These are phyloP conservation scores for Sesamia nonagrioides DNA, from an alignment of 1,140 invertebrate genomes.

Conservation along the genomic window DNA sequence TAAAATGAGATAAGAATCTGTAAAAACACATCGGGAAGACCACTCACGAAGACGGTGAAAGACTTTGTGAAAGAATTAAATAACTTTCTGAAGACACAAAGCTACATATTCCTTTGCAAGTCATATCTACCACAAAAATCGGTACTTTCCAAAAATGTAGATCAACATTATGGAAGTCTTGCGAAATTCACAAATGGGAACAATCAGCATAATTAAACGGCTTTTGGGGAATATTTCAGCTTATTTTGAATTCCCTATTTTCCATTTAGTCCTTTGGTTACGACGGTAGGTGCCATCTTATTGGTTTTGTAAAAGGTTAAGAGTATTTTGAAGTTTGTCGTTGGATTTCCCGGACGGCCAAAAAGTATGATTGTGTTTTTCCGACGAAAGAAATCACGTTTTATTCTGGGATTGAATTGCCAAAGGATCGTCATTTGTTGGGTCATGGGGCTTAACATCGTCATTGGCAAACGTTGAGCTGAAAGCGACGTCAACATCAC, in stretches of 20 bases:
- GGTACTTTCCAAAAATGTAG: not conserved
- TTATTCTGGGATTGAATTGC: conserved; percentile 29
- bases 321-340: not conserved
- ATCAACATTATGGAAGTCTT: not conserved
- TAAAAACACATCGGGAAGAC: no score
- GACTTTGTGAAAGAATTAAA: not conserved
- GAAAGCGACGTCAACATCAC: not conserved
- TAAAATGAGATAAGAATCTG: no score
- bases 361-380: conserved; percentile 33
- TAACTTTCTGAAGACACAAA: not conserved
- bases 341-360: conserved; percentile 1
- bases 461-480: conserved; percentile 13
- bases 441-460: conserved; percentile 20
- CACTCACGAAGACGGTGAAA: not conserved
- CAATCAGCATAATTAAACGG: conserved; percentile 22
- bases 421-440: conserved; percentile 26
- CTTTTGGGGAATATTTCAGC: not conserved
- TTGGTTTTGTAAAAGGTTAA: conserved; percentile 13
- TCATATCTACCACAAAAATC: not conserved
- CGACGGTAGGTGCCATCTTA: not conserved
- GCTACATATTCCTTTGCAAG: not conserved
- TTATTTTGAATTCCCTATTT: not conserved
- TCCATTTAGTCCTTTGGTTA: not conserved
- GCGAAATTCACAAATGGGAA: conserved; percentile 7
- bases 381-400: conserved; percentile 17